These are phyloP conservation scores for Hirtodrosophila histrioides DNA, from an alignment of 2,888 invertebrate genomes.

Conservation along the genomic window DNA sequence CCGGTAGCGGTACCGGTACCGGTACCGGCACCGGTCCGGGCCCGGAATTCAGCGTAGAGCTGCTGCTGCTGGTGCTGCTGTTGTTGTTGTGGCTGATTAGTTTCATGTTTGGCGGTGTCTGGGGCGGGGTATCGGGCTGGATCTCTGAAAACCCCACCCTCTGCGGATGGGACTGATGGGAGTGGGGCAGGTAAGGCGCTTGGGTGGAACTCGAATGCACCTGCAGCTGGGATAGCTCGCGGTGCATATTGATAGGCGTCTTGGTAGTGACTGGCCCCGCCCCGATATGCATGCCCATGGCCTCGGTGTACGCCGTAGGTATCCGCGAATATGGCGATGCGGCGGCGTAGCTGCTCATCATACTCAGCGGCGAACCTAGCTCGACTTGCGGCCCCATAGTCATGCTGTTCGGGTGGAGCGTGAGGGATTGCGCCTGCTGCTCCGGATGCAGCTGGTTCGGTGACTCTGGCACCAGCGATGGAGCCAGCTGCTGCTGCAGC, in stretches of 20 bases:
- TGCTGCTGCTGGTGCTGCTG: slow-evolving; percentile 51
- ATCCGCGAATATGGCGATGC: slow-evolving; percentile 86
- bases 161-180: slow-evolving; percentile 66
- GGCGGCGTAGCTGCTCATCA: slow-evolving; percentile 85
- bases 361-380: slow-evolving; percentile 84
- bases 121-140: slow-evolving; percentile 93
- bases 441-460: slow-evolving; percentile 47
- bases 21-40: slow-evolving; percentile 43
- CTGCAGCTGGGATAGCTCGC: slow-evolving; percentile 55
- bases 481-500: slow-evolving; percentile 51
- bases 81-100: slow-evolving; percentile 83
- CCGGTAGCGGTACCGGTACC: slow-evolving; percentile 43
- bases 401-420: slow-evolving; percentile 50
- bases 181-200: slow-evolving; percentile 58
- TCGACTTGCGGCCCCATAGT: slow-evolving; percentile 78
- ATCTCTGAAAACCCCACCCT: slow-evolving; percentile 92
- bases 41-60: slow-evolving; percentile 86
- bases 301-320: slow-evolving; percentile 78
- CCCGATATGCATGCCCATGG: slow-evolving; percentile 71
- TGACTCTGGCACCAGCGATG: slow-evolving; percentile 34
- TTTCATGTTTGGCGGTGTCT: slow-evolving; percentile 96
- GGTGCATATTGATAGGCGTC: slow-evolving; percentile 79
- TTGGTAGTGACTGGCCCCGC: slow-evolving; percentile 33
- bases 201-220: slow-evolving; percentile 47
- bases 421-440: slow-evolving; percentile 37